Conservation (phyloP, 2,113 vertebrate species). For the Ursus arctos region DNA sequence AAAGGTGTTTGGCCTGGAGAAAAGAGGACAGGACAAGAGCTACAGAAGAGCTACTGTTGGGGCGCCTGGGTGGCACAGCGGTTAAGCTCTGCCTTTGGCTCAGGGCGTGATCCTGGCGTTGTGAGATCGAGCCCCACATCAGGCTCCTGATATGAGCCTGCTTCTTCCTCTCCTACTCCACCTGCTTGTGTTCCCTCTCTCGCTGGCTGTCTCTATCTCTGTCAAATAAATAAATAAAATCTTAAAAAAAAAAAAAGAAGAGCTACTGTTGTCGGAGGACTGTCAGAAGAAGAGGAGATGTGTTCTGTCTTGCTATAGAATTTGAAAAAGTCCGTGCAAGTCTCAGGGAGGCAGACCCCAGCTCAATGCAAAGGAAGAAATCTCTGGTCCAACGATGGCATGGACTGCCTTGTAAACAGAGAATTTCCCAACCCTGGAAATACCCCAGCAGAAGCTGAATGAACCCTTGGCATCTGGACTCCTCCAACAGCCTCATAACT, state of each 20-base stretch:
- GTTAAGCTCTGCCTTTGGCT: no score
- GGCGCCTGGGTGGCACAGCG: no score
- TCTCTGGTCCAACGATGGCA: neutral
- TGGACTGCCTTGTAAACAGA: neutral
- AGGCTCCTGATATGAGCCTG: no score
- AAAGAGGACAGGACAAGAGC: neutral
- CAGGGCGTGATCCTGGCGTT: no score
- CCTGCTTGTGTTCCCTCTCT: no score
- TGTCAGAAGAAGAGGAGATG: neutral
- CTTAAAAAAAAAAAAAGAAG: neutral
- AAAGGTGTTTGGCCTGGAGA: neutral
- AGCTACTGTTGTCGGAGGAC: neutral
- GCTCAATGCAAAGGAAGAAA: slow-evolving; percentile 6
- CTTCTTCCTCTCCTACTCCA: no score
- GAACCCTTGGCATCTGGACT: neutral
- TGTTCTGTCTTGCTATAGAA: neutral
- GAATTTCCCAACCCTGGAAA: neutral
- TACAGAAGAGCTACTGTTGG: neutral
- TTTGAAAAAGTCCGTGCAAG: neutral
- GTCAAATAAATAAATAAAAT: no score
- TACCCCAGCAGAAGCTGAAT: neutral
- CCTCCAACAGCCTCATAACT: neutral
- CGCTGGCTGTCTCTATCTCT: no score
- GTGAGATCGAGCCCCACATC: no score
- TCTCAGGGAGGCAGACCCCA: neutral